phyloP scores from a whole-genome alignment of 2,888 invertebrate species.

The Drosophila parthenogenetica region DNA sequence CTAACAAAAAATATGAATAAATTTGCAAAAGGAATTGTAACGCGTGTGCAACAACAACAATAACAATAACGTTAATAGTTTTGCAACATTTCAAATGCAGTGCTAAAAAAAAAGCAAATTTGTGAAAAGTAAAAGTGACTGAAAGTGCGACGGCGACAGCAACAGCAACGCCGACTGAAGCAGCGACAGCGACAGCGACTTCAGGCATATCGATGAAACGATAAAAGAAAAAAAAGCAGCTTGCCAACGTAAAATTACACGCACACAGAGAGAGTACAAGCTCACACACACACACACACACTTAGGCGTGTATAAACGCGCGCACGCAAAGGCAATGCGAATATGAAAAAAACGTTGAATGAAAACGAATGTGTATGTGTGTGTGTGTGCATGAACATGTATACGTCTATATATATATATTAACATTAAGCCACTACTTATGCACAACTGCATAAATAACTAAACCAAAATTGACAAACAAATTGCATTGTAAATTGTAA shows the following conservation, averaged over 20 bases:
- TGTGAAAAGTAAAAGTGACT: conserved; percentile 79
- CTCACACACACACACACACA: conserved; percentile 22
- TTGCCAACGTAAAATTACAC: conserved; percentile 65
- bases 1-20: neutral
- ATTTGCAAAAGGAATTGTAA: neutral
- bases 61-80: conserved; percentile 12
- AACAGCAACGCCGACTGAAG: conserved; percentile 6
- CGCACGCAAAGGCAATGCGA: conserved; percentile 37
- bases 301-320: conserved; percentile 19
- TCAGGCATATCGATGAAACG: conserved; percentile 67
- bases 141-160: conserved; percentile 4
- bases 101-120: conserved; percentile 14
- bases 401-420: conserved; percentile 10
- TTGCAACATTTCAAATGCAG: conserved; percentile 27
- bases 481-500: conserved; percentile 63
- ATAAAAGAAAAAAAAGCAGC: conserved; percentile 59
- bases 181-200: conserved; percentile 6
- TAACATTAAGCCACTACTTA: conserved; percentile 30
- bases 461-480: conserved; percentile 49
- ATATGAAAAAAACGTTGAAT: conserved; percentile 53
- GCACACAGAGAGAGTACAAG: conserved; percentile 38
- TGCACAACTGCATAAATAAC: conserved; percentile 53
- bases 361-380: conserved; percentile 38
- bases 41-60: conserved; percentile 25
- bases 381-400: conserved; percentile 4